Evolutionary conservation across 2,113 vertebrate species (phyloP), one percentile per base, ranked within the genome.

Genomic region (Lethenteron reissneri): DNA sequence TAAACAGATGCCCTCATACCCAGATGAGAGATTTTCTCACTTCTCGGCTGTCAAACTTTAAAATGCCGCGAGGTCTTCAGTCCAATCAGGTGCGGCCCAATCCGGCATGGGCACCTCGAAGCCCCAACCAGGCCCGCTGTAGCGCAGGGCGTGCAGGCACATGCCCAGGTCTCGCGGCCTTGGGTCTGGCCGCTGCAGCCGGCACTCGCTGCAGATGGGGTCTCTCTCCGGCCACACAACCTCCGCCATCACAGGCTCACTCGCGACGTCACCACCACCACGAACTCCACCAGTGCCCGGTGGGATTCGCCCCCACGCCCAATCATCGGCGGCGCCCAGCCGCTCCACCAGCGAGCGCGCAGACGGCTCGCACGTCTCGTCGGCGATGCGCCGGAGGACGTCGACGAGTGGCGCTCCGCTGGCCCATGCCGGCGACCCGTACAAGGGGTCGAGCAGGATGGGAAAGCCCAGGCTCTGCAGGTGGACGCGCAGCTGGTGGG

Each of bases 401-500:
- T 68, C 25, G n/a, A 10, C n/a, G 25, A 68, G 64, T n/a, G 64
- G 25, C 58, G 84, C 80, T 57, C 80, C 74, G 0, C 89, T 87
- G 2, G 91, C 91, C 94, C 92, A 99, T 0, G 85, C 88, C 0
- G 79, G 80, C 59, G 88, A 86, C 15, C 90, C 90, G 56, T 97
- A 99, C 78, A 99, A 86, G 15, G 92, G 92, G 64, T 97, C 94
- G 0, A 90, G 92, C 73, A 92, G 73, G 8, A 99, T 95, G 15
- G 94, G 92, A 71, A 92, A 83, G 1, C 94, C 94, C 77, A 99
- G 75, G 73, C 83, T 96, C 80, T 96, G 92, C 71, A 99, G 81
- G 73, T 99, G 94, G 11, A 99, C 92, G 2, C 92, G 85, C 75
- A 99, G 96, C 81, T 99, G 94, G 79, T 99, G 94, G 0, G 88